Evolutionary conservation across 2,888 invertebrate genomes (phyloP).

Genomic region (Mechanitis mazaeus): DNA sequence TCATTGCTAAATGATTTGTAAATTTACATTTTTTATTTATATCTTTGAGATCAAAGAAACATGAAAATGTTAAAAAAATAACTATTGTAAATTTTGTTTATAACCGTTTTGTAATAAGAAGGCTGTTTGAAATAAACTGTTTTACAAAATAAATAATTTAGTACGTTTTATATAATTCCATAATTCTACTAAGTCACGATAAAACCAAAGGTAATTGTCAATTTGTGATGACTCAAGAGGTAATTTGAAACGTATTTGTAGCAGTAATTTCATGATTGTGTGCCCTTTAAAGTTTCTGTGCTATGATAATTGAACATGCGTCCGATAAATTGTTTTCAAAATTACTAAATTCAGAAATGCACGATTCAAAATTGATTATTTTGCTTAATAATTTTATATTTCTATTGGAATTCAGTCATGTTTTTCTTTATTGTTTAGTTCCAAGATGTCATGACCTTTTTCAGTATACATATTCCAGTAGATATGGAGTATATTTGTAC

Average conservation of each 20-base stretch:
- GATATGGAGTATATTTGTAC: too few relatives aligned
- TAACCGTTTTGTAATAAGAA: too few relatives aligned
- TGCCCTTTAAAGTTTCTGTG: constrained; percentile 31
- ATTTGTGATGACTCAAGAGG: constrained; percentile 31
- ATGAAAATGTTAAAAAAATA: too few relatives aligned
- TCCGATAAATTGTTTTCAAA: constrained; percentile 28
- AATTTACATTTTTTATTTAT: too few relatives aligned
- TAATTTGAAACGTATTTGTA: constrained; percentile 35
- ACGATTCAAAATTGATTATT: constrained; percentile 10
- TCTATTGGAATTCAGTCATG: neutral
- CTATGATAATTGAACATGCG: constrained; percentile 25
- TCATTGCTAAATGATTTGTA: too few relatives aligned
- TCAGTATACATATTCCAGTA: too few relatives aligned
- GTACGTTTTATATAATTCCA: neutral
- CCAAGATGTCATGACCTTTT: too few relatives aligned
- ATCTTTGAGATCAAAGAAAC: too few relatives aligned
- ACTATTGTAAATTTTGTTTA: too few relatives aligned
- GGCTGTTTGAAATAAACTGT: too few relatives aligned
- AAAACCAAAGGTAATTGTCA: constrained; percentile 28
- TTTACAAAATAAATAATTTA: neutral
- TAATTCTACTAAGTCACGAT: constrained; percentile 28
- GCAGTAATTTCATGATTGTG: constrained; percentile 31
- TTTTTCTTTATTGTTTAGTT: too few relatives aligned
- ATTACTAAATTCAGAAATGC: constrained; percentile 21
- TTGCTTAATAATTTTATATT: neutral